Evolutionary conservation across 2,888 invertebrate species (phyloP).

Genomic region (Neria commutata): DNA sequence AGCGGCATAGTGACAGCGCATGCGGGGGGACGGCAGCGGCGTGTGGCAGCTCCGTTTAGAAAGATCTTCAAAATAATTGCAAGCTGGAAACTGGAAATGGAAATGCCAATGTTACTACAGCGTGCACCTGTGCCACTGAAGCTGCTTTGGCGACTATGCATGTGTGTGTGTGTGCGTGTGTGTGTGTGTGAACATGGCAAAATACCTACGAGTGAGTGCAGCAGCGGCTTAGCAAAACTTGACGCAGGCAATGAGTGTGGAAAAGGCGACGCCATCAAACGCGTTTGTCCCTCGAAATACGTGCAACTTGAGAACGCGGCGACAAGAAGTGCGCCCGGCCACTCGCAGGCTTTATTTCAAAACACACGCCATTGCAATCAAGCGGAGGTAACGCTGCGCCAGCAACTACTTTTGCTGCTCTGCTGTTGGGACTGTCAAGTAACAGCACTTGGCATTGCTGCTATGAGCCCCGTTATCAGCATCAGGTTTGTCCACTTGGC

Average conservation of each 20-base stretch:
- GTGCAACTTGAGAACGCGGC: slow-evolving; percentile 13
- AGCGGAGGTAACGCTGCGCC: background rate
- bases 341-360: background rate
- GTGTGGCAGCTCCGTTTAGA: background rate
- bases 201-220: too few species aligned
- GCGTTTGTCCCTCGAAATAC: slow-evolving; percentile 30
- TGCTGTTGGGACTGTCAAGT: background rate
- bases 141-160: too few species aligned
- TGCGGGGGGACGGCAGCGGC: background rate
- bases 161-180: too few species aligned
- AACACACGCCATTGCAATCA: background rate
- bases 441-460: background rate
- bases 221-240: too few species aligned
- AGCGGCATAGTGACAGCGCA: background rate
- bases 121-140: slow-evolving; percentile 38
- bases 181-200: too few species aligned
- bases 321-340: background rate
- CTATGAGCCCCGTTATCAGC: background rate
- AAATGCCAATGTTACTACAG: slow-evolving; percentile 23
- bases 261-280: slow-evolving; percentile 3
- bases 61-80: slow-evolving; percentile 53
- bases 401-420: too few species aligned
- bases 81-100: slow-evolving; percentile 27
- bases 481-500: too few species aligned
- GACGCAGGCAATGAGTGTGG: too few species aligned